Evolutionary conservation across 2,797 vertebrate genomes (phyloP).

Genomic region (Protonibea diacanthus): DNA sequence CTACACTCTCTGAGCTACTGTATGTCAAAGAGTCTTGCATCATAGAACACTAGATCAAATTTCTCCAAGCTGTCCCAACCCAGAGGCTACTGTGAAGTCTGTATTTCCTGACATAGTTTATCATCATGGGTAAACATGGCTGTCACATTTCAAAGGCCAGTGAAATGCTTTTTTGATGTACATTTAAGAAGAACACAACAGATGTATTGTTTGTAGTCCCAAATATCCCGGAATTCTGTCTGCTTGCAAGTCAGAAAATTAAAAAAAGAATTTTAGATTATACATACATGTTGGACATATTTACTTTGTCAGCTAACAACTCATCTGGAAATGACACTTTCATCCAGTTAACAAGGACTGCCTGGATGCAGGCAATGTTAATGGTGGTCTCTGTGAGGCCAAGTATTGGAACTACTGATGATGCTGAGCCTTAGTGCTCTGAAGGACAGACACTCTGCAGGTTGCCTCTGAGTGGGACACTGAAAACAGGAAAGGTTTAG

Average conservation of each 20-base stretch:
- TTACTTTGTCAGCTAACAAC: neutral
- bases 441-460: constrained; percentile 19
- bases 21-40: constrained; percentile 1
- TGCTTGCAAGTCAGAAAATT: neutral
- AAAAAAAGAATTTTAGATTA: neutral
- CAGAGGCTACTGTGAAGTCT: constrained; percentile 24
- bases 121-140: neutral
- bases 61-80: constrained; percentile 35
- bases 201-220: neutral
- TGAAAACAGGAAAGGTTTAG: neutral
- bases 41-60: constrained; percentile 3
- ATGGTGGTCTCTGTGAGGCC: constrained; percentile 60
- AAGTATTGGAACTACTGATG: constrained; percentile 17
- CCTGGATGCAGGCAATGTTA: constrained; percentile 20
- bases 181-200: neutral
- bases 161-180: constrained; percentile 10
- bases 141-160: neutral
- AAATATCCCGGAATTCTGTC: neutral
- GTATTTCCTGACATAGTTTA: neutral
- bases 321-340: neutral
- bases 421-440: constrained; percentile 13
- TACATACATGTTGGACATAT: constrained; percentile 12
- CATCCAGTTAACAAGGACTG: neutral
- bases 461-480: constrained; percentile 44
- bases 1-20: constrained; percentile 8